These are phyloP conservation scores for Pogonophryne albipinna DNA, from an alignment of 2,797 vertebrate species.

Conservation along the genomic window DNA sequence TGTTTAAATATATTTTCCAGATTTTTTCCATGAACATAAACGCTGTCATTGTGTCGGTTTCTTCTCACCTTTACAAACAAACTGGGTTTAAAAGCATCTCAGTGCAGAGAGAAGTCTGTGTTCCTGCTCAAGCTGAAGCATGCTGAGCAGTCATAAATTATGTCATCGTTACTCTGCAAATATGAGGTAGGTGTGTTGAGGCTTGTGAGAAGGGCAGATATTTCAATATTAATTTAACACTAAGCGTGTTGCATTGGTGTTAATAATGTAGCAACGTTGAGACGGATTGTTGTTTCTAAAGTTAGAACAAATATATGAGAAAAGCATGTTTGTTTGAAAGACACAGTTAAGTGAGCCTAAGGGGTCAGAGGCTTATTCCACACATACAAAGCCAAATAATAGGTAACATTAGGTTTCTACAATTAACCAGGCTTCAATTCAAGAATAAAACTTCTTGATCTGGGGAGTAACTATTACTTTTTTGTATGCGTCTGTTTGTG, in stretches of 20 bases:
- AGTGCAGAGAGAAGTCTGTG: neutral
- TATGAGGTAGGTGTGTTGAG: conserved; percentile 54
- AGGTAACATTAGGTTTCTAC: too few species aligned
- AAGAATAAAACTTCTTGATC: too few species aligned
- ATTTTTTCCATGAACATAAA: neutral
- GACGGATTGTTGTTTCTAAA: neutral
- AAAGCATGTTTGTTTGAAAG: neutral
- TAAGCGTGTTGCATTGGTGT: neutral
- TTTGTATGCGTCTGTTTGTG: too few species aligned
- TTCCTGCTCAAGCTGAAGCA: conserved; percentile 51
- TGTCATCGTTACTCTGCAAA: conserved; percentile 42
- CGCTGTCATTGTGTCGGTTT: neutral
- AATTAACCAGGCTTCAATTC: too few species aligned
- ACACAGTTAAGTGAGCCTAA: neutral
- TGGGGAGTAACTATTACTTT: too few species aligned
- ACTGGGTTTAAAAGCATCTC: neutral
- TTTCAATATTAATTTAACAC: conserved; percentile 17
- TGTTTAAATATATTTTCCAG: neutral
- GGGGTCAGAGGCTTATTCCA: neutral
- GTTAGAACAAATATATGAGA: neutral
- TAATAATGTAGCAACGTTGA: neutral
- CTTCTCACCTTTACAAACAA: neutral
- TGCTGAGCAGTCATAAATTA: conserved; percentile 18
- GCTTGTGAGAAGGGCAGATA: conserved; percentile 32
- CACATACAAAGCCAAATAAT: neutral